Conservation (phyloP, 2,888 invertebrate genomes). For the Andrena fulva region DNA sequence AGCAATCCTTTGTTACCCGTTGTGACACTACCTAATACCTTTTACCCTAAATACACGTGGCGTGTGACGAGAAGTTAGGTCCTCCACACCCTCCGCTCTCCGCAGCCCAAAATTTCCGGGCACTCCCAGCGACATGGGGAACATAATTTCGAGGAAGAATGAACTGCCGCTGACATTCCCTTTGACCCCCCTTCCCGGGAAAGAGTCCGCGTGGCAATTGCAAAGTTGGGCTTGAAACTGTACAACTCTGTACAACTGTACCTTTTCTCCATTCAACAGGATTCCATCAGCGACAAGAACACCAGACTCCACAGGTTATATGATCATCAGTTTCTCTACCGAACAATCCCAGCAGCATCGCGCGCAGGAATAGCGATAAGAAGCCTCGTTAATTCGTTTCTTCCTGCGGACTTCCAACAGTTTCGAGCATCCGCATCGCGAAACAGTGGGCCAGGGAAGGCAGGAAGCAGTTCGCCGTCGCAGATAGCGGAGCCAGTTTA, state of each 20-base stretch:
- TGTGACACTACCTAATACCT: not conserved
- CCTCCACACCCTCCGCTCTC: not conserved
- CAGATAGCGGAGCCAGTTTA: constrained; percentile 57
- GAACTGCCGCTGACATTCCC: not conserved
- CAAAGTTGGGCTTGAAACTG: too few relatives aligned
- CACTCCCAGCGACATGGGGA: not conserved
- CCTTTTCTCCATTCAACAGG: too few relatives aligned
- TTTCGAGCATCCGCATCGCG: not conserved
- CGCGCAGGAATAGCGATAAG: not conserved
- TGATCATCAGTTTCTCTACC: not conserved
- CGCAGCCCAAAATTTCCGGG: not conserved
- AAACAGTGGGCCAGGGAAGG: not conserved
- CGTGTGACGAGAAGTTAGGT: not conserved
- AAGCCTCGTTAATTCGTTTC: constrained; percentile 11
- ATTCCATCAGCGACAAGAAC: too few relatives aligned
- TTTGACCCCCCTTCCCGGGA: not conserved
- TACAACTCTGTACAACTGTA: too few relatives aligned
- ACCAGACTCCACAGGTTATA: not conserved
- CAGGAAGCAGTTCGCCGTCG: constrained; percentile 47
- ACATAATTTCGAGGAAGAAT: not conserved
- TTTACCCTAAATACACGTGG: not conserved
- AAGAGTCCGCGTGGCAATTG: too few relatives aligned
- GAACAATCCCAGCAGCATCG: not conserved
- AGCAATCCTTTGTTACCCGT: not conserved
- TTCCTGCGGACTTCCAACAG: not conserved